phyloP scores from a whole-genome alignment of 1,140 invertebrate species.

The Euura saliciscinereae region DNA sequence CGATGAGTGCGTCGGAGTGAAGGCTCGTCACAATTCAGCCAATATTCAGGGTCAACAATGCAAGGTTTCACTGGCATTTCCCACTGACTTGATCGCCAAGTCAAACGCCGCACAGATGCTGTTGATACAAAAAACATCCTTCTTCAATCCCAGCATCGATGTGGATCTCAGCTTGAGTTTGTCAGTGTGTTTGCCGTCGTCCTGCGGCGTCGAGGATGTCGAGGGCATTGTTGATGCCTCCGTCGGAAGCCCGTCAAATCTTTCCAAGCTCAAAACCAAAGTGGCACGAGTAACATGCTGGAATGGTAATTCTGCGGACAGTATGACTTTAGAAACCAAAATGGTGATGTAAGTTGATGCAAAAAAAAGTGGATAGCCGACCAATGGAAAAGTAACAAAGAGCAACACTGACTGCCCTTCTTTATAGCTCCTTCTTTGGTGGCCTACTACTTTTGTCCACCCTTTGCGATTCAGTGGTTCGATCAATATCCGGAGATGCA shows the following conservation, averaged over 20 bases:
- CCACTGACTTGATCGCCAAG: background rate
- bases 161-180: constrained; percentile 10
- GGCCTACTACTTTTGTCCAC: background rate
- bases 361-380: background rate
- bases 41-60: constrained; percentile 31
- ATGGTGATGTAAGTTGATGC: background rate
- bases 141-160: background rate
- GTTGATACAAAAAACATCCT: no score
- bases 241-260: background rate
- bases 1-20: constrained; percentile 42
- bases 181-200: constrained; percentile 32
- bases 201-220: constrained; percentile 24
- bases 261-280: constrained; percentile 1
- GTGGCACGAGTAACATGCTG: constrained; percentile 16
- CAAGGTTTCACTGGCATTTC: constrained; percentile 21
- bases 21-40: constrained; percentile 5
- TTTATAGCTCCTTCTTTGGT: background rate
- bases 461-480: background rate
- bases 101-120: background rate
- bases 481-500: background rate
- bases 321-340: background rate
- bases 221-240: constrained; percentile 5
- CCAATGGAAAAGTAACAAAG: background rate
- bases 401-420: no score
- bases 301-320: constrained; percentile 11